Evolutionary conservation across 2,888 invertebrate genomes (phyloP).

Genomic region (Standfussiana lucernea): DNA sequence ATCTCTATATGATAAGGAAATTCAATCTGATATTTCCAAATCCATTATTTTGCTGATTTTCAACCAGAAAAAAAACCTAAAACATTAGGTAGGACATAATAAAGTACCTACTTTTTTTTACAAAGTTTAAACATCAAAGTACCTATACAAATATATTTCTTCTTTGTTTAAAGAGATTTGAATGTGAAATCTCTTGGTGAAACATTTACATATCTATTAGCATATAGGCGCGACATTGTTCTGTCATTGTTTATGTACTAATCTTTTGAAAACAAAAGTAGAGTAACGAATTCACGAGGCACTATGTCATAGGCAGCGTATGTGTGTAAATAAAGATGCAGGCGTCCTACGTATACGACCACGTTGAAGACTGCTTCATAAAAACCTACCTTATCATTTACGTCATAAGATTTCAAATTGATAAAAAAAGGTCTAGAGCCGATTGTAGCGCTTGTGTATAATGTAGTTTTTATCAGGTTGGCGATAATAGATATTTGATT

Average conservation of each 20-base stretch:
- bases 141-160: neutral
- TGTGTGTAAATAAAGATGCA: conserved; percentile 66
- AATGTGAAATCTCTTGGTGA: conserved; percentile 36
- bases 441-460: conserved; percentile 45
- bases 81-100: neutral
- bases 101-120: neutral
- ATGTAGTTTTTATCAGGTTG: conserved; percentile 67
- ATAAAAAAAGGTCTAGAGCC: conserved; percentile 37
- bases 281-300: conserved; percentile 56
- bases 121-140: neutral
- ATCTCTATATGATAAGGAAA: neutral
- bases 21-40: conserved; percentile 13
- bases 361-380: conserved; percentile 38
- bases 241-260: conserved; percentile 59
- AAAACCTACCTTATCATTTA: conserved; percentile 57
- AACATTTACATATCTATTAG: conserved; percentile 48
- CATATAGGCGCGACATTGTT: conserved; percentile 50
- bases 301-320: conserved; percentile 46
- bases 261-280: conserved; percentile 63
- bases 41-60: neutral
- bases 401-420: conserved; percentile 53
- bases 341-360: conserved; percentile 46
- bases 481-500: conserved; percentile 67
- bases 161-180: conserved; percentile 38
- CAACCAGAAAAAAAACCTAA: conserved; percentile 4